These are phyloP conservation scores for Nemapogon koenigi DNA, from an alignment of 2,888 invertebrate species.

Conservation along the genomic window DNA sequence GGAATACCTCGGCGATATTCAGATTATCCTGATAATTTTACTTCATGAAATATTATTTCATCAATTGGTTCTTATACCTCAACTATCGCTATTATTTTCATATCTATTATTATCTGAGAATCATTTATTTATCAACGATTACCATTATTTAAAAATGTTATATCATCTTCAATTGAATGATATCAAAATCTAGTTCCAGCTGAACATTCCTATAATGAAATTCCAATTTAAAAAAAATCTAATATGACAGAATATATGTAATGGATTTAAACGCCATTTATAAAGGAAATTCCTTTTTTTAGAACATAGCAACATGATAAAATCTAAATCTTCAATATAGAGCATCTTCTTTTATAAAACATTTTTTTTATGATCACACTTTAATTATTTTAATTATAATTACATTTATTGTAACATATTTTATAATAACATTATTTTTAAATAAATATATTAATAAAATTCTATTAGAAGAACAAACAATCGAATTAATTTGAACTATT, in stretches of 20 bases:
- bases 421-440: constrained; percentile 61
- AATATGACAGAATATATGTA: constrained; percentile 65
- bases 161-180: constrained; percentile 69
- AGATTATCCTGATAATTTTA: constrained; percentile 72
- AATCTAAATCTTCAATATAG: constrained; percentile 66
- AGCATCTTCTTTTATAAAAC: constrained; percentile 69
- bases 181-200: constrained; percentile 61
- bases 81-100: constrained; percentile 60
- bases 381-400: constrained; percentile 68
- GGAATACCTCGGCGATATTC: constrained; percentile 78
- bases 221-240: constrained; percentile 65
- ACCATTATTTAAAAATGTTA: constrained; percentile 50
- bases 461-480: constrained; percentile 64
- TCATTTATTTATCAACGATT: constrained; percentile 59
- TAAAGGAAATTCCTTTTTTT: constrained; percentile 68
- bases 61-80: constrained; percentile 72
- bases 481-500: constrained; percentile 72
- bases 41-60: constrained; percentile 71
- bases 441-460: constrained; percentile 65
- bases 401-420: constrained; percentile 63
- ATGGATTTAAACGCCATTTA: constrained; percentile 72
- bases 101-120: constrained; percentile 70
- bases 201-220: constrained; percentile 68
- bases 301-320: constrained; percentile 68
- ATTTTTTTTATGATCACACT: constrained; percentile 69